Conservation (phyloP, 1,140 invertebrate species). For the Capitella teleta region DNA sequence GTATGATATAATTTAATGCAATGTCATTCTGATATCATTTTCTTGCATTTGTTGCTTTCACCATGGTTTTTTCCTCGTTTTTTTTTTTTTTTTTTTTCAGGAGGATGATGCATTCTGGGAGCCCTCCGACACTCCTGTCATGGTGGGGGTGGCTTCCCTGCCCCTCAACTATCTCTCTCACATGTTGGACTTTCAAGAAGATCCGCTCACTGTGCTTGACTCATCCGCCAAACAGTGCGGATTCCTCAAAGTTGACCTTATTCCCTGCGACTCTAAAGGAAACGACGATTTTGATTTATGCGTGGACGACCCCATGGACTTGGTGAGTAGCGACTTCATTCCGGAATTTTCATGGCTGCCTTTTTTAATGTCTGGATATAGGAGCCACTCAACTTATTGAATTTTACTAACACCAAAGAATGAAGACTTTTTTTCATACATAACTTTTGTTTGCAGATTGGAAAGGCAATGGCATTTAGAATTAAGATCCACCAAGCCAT, state of each 20-base stretch:
- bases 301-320: slow-evolving; percentile 9
- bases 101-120: slow-evolving; percentile 20
- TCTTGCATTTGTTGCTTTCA: no score
- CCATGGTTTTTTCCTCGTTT: no score
- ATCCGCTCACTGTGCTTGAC: slow-evolving; percentile 18
- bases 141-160: slow-evolving; percentile 15
- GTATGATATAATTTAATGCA: no score
- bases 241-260: slow-evolving; percentile 10
- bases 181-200: slow-evolving; percentile 17
- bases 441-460: background rate
- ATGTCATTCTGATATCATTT: no score
- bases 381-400: no score
- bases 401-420: no score
- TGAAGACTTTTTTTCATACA: no score
- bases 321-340: background rate
- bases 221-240: slow-evolving; percentile 12
- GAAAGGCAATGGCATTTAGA: slow-evolving; percentile 1
- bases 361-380: no score
- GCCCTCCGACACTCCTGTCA: slow-evolving; percentile 15
- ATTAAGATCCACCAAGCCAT: slow-evolving; percentile 4
- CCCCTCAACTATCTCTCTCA: slow-evolving; percentile 19
- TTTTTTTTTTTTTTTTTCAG: slow-evolving; percentile 11
- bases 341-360: background rate
- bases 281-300: slow-evolving; percentile 6
- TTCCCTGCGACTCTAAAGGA: slow-evolving; percentile 7